phyloP scores from a whole-genome alignment of 2,113 vertebrate species.

The Poeciliopsis retropinna region DNA sequence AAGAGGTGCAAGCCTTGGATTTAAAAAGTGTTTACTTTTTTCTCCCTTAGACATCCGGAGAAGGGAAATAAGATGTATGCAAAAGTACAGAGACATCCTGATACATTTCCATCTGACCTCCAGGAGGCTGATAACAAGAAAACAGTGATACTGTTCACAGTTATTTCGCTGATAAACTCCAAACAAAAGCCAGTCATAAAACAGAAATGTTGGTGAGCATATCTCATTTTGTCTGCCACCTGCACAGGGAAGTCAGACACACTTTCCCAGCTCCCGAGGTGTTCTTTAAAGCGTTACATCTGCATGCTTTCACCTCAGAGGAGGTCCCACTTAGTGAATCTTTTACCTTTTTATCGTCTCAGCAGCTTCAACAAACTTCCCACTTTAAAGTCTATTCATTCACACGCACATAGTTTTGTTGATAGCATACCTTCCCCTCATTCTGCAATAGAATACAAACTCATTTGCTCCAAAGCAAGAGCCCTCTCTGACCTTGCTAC shows the following conservation, averaged over 20 bases:
- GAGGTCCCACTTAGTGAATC: conserved; percentile 29
- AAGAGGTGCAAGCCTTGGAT: not conserved
- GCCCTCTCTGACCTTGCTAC: conserved; percentile 36
- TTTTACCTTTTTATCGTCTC: conserved; percentile 29
- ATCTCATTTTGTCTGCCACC: not conserved
- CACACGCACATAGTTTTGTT: conserved; percentile 12
- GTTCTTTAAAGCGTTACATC: not conserved
- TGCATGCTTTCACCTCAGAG: not conserved
- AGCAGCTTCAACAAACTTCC: not conserved
- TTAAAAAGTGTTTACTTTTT: conserved; percentile 1
- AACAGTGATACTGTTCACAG: not conserved
- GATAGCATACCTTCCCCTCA: not conserved
- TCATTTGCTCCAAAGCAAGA: conserved; percentile 8
- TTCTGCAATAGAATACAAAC: not conserved
- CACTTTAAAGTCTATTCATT: not conserved
- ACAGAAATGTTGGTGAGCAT: not conserved
- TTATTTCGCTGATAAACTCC: conserved; percentile 7
- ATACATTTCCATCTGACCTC: conserved; percentile 54
- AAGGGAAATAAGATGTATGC: conserved; percentile 35
- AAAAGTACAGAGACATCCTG: conserved; percentile 46
- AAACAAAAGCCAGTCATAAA: not conserved
- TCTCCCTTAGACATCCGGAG: not conserved
- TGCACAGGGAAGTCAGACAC: not conserved
- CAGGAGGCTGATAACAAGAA: conserved; percentile 2
- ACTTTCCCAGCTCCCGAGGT: not conserved